Percentiles rank a stretch among this genome's conserved stretches.
Evolutionary conservation across 2,113 vertebrate species (phyloP).

Genomic region (Hydrolagus affinis): DNA sequence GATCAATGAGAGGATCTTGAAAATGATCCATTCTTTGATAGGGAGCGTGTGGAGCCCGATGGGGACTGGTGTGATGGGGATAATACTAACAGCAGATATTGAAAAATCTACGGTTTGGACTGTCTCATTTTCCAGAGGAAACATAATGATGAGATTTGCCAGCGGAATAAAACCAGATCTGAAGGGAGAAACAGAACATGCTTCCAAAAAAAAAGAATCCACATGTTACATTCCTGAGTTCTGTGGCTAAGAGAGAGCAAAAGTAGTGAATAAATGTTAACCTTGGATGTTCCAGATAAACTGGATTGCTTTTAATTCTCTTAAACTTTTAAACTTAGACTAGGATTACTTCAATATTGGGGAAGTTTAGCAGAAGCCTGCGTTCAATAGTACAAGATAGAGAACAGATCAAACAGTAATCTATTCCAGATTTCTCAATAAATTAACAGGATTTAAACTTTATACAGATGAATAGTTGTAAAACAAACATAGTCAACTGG

Average conservation of each 20-base stretch:
- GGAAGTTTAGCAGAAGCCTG: neutral
- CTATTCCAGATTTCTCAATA: slow-evolving; percentile 26
- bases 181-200: neutral
- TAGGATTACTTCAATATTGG: neutral
- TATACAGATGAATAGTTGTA: slow-evolving; percentile 16
- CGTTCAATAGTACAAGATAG: neutral
- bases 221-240: neutral
- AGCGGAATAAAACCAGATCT: too few relatives aligned
- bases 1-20: too few relatives aligned
- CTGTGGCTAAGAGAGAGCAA: neutral
- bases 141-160: too few relatives aligned
- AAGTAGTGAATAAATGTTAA: neutral
- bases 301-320: neutral
- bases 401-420: slow-evolving; percentile 3
- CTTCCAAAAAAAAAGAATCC: too few relatives aligned
- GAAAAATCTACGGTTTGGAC: too few relatives aligned
- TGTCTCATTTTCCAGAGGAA: too few relatives aligned
- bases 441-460: slow-evolving; percentile 26
- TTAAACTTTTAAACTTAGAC: slow-evolving; percentile 17
- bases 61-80: too few relatives aligned
- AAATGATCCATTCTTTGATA: too few relatives aligned
- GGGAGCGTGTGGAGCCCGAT: too few relatives aligned
- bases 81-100: too few relatives aligned
- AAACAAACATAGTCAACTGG: slow-evolving; percentile 21
- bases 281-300: neutral